Conservation (phyloP, 2,888 invertebrate genomes). For the Ectropis crepuscularia region DNA sequence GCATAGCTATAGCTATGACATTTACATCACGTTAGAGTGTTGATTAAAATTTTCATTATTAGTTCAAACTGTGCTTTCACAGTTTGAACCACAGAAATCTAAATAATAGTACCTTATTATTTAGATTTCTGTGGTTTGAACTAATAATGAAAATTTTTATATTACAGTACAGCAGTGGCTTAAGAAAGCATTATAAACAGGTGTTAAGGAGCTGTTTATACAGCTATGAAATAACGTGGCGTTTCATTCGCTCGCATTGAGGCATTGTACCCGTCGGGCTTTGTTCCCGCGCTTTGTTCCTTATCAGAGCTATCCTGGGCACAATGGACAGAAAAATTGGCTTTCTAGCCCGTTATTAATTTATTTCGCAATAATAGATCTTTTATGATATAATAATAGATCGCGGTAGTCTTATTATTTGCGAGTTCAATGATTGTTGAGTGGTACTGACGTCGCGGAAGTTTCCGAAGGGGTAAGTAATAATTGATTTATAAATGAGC, state of each 20-base stretch:
- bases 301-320: constrained; percentile 60
- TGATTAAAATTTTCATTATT: no score
- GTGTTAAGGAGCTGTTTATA: constrained; percentile 40
- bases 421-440: constrained; percentile 18
- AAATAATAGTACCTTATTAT: no score
- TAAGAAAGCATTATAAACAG: constrained; percentile 29
- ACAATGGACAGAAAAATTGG: constrained; percentile 78
- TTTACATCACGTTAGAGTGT: no score
- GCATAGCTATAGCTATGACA: no score
- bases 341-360: constrained; percentile 69
- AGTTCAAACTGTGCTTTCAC: no score
- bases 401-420: constrained; percentile 26
- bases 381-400: constrained; percentile 35
- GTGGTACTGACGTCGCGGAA: constrained; percentile 20
- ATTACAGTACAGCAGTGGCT: background rate
- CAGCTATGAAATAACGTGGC: constrained; percentile 35
- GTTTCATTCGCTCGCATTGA: constrained; percentile 41
- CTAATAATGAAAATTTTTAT: background rate
- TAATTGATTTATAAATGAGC: constrained; percentile 2
- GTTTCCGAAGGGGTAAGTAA: background rate
- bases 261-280: constrained; percentile 53
- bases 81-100: no score
- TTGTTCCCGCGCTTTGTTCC: constrained; percentile 63
- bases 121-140: no score
- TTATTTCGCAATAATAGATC: constrained; percentile 66